Evolutionary conservation across 2,888 invertebrate species (phyloP), one percentile per base, ranked within the genome.

Genomic region (Xanthia icteritia): DNA sequence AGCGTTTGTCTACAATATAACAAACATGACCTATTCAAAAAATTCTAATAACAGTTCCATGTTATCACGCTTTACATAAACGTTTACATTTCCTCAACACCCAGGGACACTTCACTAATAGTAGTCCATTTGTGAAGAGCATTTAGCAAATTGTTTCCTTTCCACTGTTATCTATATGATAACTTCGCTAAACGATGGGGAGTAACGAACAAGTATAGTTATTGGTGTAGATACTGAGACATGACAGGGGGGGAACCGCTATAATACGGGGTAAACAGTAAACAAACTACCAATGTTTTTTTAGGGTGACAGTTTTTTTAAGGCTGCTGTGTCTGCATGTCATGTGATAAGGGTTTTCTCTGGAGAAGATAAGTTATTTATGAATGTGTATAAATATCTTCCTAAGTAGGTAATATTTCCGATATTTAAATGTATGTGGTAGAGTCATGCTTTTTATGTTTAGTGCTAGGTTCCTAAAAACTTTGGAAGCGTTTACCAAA

Each of bases 131-230:
- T 65, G 68, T 61, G 64, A 58, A 45, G n/a, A 71, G 17, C 84
- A 68, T 82, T 83, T 42, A 67, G 81, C 56, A 58, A 84, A 84
- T 84, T 72, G 81, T 80, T 84, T 84, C 75, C 56, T 65, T 68
- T 65, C n/a, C 36, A 13, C 61, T 72, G 64, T 51, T 84, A 84
- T 65, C 60, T 61, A 42, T 31, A 60, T 13, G 75, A 82, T 80
- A 84, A 51, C 65, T 39, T 56, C 6, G 36, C 54, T 78, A 51
- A 65, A 42, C 72, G 79, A 61, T 60, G 13, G 63, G 54, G 58
- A 58, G 61, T 54, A 27, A 67, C 66, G 20, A 56, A 31, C 23
- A 54, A n/a, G 13, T 42, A 54, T 70, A 60, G 45, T 67, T 70
- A 70, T 45, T 17, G 6, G 15, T 51, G 36, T n/a, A 63, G 58